Evolutionary conservation across 1,140 invertebrate species (phyloP).

Genomic region (Lerema accius): DNA sequence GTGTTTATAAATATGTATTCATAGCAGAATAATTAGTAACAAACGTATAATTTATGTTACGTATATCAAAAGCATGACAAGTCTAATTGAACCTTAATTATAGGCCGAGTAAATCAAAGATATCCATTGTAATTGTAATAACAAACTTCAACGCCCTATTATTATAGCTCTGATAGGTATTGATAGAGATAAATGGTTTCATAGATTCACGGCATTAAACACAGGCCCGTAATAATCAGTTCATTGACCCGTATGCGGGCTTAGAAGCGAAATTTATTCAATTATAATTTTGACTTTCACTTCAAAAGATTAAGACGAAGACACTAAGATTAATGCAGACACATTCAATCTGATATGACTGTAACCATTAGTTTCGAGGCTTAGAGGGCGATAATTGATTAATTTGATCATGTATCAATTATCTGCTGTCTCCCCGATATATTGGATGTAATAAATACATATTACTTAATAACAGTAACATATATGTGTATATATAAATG

Average conservation of each 20-base stretch:
- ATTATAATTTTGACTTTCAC: constrained; percentile 3
- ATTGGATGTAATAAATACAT: no score
- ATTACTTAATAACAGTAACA: no score
- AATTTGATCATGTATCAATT: no score
- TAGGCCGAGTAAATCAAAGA: background rate
- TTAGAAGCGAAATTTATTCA: constrained; percentile 4
- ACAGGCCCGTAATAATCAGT: constrained; percentile 8
- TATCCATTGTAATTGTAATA: background rate
- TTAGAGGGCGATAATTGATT: no score
- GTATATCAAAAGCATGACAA: no score
- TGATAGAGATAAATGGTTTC: constrained; percentile 10
- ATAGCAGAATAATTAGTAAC: no score
- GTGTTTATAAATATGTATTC: no score
- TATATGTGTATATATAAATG: no score
- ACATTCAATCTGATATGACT: no score
- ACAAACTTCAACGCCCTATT: background rate
- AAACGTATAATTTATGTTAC: no score
- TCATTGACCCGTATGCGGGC: background rate
- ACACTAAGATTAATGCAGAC: background rate
- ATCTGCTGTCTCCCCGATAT: no score
- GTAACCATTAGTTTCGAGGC: no score
- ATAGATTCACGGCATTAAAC: constrained; percentile 5
- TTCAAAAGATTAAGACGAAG: constrained; percentile 6
- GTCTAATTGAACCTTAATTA: background rate
- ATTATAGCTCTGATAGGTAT: background rate